Evolutionary conservation across 2,888 invertebrate species (phyloP), one percentile per base, ranked within the genome.

Genomic region (Plusia festucae): DNA sequence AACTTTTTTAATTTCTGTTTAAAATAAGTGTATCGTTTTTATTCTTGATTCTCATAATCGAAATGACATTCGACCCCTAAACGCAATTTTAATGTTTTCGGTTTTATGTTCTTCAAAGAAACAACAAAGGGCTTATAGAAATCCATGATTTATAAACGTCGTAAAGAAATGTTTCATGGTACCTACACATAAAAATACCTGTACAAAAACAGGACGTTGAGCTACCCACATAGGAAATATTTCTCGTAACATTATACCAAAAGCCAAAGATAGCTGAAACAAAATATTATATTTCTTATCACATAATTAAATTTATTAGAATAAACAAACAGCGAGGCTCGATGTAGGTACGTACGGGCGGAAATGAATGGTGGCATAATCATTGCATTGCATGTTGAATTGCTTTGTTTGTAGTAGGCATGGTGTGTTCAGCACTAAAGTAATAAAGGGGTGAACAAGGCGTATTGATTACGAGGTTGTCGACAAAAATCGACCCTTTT

Each of bases 401-500:
- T 40, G 44, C 44, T 40, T 16, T 65, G 40, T 22, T 58, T 63
- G 40, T 11, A 49, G 40, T 11, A 49, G 32, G 18, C 27, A 59
- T 3, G 53, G 53, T 55, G 30, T 51, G 59, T 46, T 13, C 58
- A 53, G 22, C 30, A 32, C 13, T 30, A 64, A 46, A 18, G 51
- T 44, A 58, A 53, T 61, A 56, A 61, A 90, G 85, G 90, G 89
- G 86, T 87, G 88, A 84, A 78, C 80, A 72, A 79, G 76, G 78
- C 76, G 88, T 89, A 91, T 93, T 88, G 88, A 91, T 91, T 91
- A 88, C 90, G 75, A 81, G 78, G 75, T 85, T 85, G 83, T 85
- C 82, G 76, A 85, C 83, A 86, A 85, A 88, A 90, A 88, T 87
- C 87, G 86, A 86, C 91, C 90, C 90, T 88, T 88, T 90, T 92